phyloP scores from a whole-genome alignment of 1,140 invertebrate genomes.

The Solen grandis region DNA sequence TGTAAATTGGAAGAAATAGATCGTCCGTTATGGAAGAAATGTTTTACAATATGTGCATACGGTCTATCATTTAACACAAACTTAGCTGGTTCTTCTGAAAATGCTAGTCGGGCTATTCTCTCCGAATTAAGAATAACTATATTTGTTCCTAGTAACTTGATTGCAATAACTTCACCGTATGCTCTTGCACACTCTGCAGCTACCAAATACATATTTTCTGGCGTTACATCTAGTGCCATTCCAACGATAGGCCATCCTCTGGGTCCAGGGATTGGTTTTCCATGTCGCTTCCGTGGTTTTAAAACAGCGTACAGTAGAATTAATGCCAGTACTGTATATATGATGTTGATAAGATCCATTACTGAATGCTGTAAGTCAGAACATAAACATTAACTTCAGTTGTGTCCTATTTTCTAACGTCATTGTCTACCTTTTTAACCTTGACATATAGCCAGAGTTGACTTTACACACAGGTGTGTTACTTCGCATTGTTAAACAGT shows the following conservation, averaged over 20 bases:
- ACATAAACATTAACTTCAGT: too few species aligned
- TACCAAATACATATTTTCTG: not conserved
- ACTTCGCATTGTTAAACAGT: too few species aligned
- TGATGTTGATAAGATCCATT: too few species aligned
- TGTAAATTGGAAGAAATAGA: not conserved
- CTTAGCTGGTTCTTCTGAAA: not conserved
- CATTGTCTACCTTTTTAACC: too few species aligned
- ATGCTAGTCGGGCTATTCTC: not conserved
- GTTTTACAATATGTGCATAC: not conserved
- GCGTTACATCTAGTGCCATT: not conserved
- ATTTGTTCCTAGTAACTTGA: not conserved
- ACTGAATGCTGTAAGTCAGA: too few species aligned
- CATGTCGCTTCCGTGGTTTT: not conserved
- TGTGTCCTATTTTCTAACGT: too few species aligned
- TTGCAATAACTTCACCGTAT: not conserved
- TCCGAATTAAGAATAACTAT: not conserved
- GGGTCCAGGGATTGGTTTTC: not conserved
- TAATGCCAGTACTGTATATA: too few species aligned
- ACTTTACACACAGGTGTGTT: too few species aligned
- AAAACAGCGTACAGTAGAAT: not conserved
- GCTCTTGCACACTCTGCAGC: not conserved
- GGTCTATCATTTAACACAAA: not conserved
- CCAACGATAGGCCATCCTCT: not conserved
- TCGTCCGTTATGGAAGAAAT: not conserved
- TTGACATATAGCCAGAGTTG: too few species aligned